These are phyloP conservation scores for Zonitis immaculata DNA, from an alignment of 2,888 invertebrate species.

Conservation along the genomic window DNA sequence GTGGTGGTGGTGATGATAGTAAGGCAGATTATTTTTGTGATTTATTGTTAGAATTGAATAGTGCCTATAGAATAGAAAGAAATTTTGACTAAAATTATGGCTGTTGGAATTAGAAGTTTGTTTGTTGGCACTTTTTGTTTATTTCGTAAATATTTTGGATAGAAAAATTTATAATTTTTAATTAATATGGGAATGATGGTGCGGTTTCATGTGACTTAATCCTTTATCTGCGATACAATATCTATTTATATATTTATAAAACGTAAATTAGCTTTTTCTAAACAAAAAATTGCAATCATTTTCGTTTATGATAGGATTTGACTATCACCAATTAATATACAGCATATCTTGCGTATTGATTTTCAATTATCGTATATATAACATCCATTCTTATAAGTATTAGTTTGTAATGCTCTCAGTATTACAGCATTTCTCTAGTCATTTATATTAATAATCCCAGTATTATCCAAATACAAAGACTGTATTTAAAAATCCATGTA, in stretches of 20 bases:
- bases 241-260: not conserved
- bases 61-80: conserved; percentile 14
- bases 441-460: conserved; percentile 24
- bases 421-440: conserved; percentile 25
- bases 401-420: conserved; percentile 4
- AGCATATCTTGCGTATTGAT: no score
- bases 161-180: conserved; percentile 5
- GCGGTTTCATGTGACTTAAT: conserved; percentile 2
- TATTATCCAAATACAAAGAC: conserved; percentile 34
- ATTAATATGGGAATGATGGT: conserved; percentile 4
- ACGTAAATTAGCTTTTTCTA: not conserved
- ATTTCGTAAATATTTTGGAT: conserved; percentile 20
- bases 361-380: no score
- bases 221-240: conserved; percentile 5
- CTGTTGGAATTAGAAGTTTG: not conserved
- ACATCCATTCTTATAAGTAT: no score
- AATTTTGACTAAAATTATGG: no score
- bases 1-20: no score
- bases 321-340: not conserved
- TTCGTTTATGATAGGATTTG: no score
- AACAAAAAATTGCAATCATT: not conserved
- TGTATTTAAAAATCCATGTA: conserved; percentile 17
- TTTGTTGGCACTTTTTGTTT: not conserved
- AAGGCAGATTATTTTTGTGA: not conserved
- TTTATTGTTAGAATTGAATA: conserved; percentile 6